Conservation (phyloP, 2,113 vertebrate genomes). For the Dolichotis patagonum region DNA sequence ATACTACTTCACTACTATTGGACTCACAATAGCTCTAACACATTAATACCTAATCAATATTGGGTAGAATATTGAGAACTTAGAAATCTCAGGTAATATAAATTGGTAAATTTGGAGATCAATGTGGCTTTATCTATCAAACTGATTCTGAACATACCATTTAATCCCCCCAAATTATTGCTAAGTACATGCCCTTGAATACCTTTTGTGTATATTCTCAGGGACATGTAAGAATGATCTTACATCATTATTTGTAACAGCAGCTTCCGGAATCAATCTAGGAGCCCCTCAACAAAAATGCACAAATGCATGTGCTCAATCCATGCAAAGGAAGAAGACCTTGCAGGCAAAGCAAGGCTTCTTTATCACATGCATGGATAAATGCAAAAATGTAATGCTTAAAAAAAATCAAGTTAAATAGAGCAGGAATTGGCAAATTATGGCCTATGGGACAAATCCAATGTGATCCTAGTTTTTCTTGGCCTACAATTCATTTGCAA, state of each 20-base stretch:
- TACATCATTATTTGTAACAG: neutral
- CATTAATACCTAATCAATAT: too few species aligned
- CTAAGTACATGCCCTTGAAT: neutral
- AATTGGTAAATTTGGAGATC: neutral
- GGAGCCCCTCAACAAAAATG: neutral
- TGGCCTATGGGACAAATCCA: neutral
- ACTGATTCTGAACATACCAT: neutral
- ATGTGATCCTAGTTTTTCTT: neutral
- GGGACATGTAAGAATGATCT: neutral
- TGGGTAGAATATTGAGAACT: neutral
- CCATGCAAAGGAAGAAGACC: rapidly evolving
- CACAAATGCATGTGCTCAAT: rapidly evolving
- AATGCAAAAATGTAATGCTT: neutral
- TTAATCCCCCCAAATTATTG: neutral
- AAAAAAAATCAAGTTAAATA: neutral
- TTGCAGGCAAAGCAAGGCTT: neutral
- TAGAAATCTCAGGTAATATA: neutral
- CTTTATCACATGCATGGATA: neutral
- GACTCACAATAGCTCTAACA: neutral
- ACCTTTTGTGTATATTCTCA: neutral
- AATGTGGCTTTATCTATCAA: neutral
- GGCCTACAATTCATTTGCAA: neutral
- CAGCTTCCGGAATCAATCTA: neutral
- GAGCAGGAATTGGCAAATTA: neutral
- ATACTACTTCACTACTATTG: neutral